These are phyloP conservation scores for Xylocampa areola DNA, from an alignment of 2,888 invertebrate species.

Conservation along the genomic window DNA sequence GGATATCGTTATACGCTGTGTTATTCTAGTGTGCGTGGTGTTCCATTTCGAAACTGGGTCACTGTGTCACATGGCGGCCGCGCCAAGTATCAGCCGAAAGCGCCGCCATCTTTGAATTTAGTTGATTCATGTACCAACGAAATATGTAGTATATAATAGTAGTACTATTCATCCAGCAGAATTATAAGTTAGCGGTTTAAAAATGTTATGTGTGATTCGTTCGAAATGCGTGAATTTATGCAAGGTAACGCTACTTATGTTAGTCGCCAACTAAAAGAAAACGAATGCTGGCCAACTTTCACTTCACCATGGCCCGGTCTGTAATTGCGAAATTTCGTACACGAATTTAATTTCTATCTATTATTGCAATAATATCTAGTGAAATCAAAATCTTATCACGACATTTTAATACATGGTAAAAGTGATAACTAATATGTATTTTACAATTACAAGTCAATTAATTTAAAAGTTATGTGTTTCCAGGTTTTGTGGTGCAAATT, in stretches of 20 bases:
- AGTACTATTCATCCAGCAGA: conserved; percentile 46
- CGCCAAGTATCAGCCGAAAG: conserved; percentile 81
- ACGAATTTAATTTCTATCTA: conserved; percentile 56
- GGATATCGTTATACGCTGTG: conserved; percentile 74
- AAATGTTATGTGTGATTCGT: conserved; percentile 25
- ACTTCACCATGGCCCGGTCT: conserved; percentile 73
- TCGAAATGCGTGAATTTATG: conserved; percentile 33
- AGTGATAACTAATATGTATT: conserved; percentile 17
- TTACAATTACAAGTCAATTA: conserved; percentile 17
- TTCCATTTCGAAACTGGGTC: conserved; percentile 89
- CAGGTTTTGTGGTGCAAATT: conserved; percentile 33
- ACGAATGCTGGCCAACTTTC: conserved; percentile 81
- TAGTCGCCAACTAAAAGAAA: conserved; percentile 70
- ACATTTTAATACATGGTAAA: conserved; percentile 29
- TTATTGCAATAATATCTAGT: conserved; percentile 36
- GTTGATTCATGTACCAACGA: conserved; percentile 77
- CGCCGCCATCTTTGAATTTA: conserved; percentile 86
- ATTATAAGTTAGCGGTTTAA: conserved; percentile 17
- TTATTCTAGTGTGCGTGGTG: conserved; percentile 83
- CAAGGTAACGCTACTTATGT: conserved; percentile 61
- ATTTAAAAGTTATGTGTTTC: conserved; percentile 26
- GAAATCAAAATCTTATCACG: conserved; percentile 30
- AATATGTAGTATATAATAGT: no score
- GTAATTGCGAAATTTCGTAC: conserved; percentile 77
- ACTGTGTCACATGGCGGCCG: conserved; percentile 86